A percentile compares a stretch with the other conserved stretches of the same genome.
phyloP scores from a whole-genome alignment of 2,888 invertebrate genomes.

The Pseudococcus jackbeardsleyi region DNA sequence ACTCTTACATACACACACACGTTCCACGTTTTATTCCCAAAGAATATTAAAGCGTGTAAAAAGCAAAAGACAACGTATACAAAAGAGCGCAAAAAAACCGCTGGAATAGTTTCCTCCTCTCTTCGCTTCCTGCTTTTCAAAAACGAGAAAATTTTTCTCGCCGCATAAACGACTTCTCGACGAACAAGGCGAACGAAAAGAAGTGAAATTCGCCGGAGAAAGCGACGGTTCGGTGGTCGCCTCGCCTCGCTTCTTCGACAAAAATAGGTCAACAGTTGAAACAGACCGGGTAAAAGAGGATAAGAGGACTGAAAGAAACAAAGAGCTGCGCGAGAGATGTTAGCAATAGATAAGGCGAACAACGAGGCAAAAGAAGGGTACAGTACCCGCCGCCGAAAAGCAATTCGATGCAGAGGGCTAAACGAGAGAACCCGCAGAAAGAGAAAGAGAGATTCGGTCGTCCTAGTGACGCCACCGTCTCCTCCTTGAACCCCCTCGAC shows the following conservation, averaged over 20 bases:
- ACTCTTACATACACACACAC: conserved; percentile 4
- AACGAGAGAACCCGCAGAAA: not conserved
- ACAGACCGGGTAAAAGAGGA: conserved; percentile 44
- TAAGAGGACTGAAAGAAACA: conserved; percentile 46
- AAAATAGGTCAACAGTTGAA: conserved; percentile 54
- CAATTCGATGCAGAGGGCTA: conserved; percentile 37
- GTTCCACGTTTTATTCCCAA: not conserved
- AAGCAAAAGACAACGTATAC: not conserved
- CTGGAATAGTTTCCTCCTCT: not conserved
- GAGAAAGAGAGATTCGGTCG: conserved; percentile 33
- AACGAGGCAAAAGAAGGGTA: not conserved
- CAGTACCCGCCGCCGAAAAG: not conserved
- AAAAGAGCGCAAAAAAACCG: not conserved
- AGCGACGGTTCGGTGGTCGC: not conserved
- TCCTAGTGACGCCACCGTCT: conserved; percentile 38
- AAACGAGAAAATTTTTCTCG: not conserved
- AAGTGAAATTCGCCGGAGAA: not conserved
- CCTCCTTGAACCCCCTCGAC: not conserved
- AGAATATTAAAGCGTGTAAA: conserved; percentile 5
- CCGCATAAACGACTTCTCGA: conserved; percentile 2
- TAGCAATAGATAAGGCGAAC: conserved; percentile 45
- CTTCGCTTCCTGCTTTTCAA: not conserved
- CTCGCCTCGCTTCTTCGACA: not conserved
- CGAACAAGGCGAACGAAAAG: not conserved
- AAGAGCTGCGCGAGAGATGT: conserved; percentile 53